Base-by-base conservation (phyloP, 2,113 vertebrate species). In the Callionymus lyra region DNA sequence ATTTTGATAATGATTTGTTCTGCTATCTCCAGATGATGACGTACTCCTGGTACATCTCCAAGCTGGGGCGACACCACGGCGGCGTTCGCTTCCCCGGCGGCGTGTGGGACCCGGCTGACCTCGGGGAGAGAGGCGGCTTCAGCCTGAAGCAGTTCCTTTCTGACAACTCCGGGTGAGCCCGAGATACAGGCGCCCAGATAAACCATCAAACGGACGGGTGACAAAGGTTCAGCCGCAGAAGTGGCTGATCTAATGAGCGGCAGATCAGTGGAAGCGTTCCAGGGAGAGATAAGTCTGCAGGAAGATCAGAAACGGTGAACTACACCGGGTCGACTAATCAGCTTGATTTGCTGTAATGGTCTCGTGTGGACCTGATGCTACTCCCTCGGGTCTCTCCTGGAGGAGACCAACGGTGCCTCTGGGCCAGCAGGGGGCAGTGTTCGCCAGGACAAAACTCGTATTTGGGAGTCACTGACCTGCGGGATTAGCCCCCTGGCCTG, bases 1-100 rank as follows among this genome's bases (percentile, higher is more conserved):
- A 27, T 4, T 4, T 27, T 13, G 8, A 37, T 14, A 37, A 16
- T 14, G 35, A 55, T 3, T 15, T 38, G 17, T 54, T 35, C 6
- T 47, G 32, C 57, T 50, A 16, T 42, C 11, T 32, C 16, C 44
- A 99, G 95, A 92, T 99, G 93, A 94, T 98, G 95, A 99, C 95
- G 35, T 97, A 98, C 0, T 46, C 72, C 3, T 99, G 95, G 94
- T 99, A 98, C 66, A 85, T 99, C 69, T 83, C 86, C 54, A 96
- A 90, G 74, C 79, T 96, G 63, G 87, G 85, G 2, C 86, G 82
- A 44, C 91, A 99, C 63, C 85, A 91, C 68, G 85, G 84, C 17
- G 84, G 85, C 0, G 82, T 97, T 44, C 59, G 50, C 65, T 99
- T 95, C 72, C 95, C 95, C 1, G 93, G 95, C 16, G 61, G 31